These are phyloP conservation scores for Meliscaeva auricollis DNA, from an alignment of 2,888 invertebrate genomes.

Conservation along the genomic window DNA sequence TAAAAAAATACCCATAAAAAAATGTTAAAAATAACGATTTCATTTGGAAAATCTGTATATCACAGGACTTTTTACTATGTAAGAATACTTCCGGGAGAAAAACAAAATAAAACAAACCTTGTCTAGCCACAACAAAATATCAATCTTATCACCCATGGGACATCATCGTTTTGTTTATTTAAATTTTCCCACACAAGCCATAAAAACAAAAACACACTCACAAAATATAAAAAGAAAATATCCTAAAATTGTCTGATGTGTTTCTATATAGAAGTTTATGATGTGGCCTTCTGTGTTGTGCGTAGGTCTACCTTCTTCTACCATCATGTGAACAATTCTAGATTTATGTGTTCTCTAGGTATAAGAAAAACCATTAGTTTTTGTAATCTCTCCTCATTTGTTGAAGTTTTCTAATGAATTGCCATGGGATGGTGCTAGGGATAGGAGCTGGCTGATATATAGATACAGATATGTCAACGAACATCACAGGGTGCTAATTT, in stretches of 20 bases:
- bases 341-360: slow-evolving; percentile 14
- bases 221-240: background rate
- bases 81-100: slow-evolving; percentile 24
- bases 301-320: background rate
- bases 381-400: slow-evolving; percentile 18
- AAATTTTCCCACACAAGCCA: slow-evolving; percentile 23
- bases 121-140: slow-evolving; percentile 58
- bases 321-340: slow-evolving; percentile 8
- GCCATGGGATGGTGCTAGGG: slow-evolving; percentile 7
- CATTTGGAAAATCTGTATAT: too few relatives aligned
- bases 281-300: slow-evolving; percentile 10
- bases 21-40: slow-evolving; percentile 20
- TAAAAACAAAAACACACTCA: slow-evolving; percentile 3
- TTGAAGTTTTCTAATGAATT: slow-evolving; percentile 24
- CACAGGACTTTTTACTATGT: slow-evolving; percentile 1
- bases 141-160: slow-evolving; percentile 54
- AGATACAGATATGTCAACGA: slow-evolving; percentile 31
- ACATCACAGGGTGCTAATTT: slow-evolving; percentile 27
- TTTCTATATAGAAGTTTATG: slow-evolving; percentile 18
- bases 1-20: background rate
- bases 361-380: slow-evolving; percentile 2
- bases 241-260: slow-evolving; percentile 16
- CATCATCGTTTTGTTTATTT: slow-evolving; percentile 45
- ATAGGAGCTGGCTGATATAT: slow-evolving; percentile 9
- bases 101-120: slow-evolving; percentile 25